Conservation (phyloP, 2,797 vertebrate genomes). For the Siniperca undulata region DNA sequence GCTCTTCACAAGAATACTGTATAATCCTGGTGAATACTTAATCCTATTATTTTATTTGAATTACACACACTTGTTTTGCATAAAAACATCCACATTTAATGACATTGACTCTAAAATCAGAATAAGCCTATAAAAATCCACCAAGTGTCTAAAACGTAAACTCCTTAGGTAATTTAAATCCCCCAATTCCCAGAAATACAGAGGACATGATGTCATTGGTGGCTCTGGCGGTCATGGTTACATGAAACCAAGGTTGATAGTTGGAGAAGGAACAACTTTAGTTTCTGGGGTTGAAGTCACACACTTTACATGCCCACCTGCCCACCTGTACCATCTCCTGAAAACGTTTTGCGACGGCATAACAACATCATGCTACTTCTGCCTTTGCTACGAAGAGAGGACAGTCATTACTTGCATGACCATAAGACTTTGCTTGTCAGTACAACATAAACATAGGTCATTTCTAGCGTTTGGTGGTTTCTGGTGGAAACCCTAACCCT, state of each 20-base stretch:
- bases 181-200: not conserved
- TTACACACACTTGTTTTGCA: not conserved
- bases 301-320: no score
- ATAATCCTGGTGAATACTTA: not conserved
- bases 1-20: not conserved
- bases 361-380: no score
- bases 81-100: not conserved
- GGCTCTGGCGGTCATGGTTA: not conserved
- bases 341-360: no score
- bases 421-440: no score
- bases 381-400: no score
- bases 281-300: no score
- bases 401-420: no score
- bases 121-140: not conserved
- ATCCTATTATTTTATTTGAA: not conserved
- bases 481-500: no score
- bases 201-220: not conserved
- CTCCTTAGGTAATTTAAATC: not conserved
- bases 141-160: not conserved
- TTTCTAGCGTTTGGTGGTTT: no score
- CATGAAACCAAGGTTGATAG: not conserved
- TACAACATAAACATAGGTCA: no score
- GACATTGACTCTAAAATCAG: not conserved
- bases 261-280: not conserved
- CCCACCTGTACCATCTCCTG: no score